These are phyloP conservation scores for Tonatia bakeri DNA, from an alignment of 2,113 vertebrate species.

Conservation along the genomic window DNA sequence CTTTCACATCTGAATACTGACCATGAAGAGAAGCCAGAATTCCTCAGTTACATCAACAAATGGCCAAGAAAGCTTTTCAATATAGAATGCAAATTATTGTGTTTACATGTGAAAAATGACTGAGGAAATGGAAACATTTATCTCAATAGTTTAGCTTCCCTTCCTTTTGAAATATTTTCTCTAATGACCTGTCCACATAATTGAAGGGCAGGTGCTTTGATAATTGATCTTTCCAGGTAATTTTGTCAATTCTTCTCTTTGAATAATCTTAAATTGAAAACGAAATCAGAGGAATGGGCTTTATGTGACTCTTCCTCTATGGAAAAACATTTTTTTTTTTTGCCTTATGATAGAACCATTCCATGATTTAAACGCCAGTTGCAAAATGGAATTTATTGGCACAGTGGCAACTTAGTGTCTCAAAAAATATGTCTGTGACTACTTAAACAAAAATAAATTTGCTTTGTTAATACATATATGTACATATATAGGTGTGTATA, in stretches of 20 bases:
- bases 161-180: not conserved
- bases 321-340: constrained; percentile 2
- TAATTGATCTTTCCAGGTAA: not conserved
- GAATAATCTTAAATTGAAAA: not conserved
- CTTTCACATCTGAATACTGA: constrained; percentile 6
- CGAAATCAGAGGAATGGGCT: not conserved
- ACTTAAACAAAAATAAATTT: not conserved
- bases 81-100: constrained; percentile 9
- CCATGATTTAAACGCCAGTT: not conserved
- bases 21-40: not conserved
- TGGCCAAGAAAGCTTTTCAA: not conserved
- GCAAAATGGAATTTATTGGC: not conserved
- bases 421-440: not conserved
- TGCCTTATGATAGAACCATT: not conserved
- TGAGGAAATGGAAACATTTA: not conserved
- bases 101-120: not conserved
- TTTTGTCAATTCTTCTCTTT: not conserved
- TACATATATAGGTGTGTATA: not conserved
- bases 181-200: not conserved
- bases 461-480: not conserved
- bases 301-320: not conserved
- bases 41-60: constrained; percentile 12
- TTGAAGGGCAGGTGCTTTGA: not conserved
- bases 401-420: not conserved
- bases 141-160: not conserved